Conservation (phyloP, 2,888 invertebrate species). For the Nephrotoma appendiculata region DNA sequence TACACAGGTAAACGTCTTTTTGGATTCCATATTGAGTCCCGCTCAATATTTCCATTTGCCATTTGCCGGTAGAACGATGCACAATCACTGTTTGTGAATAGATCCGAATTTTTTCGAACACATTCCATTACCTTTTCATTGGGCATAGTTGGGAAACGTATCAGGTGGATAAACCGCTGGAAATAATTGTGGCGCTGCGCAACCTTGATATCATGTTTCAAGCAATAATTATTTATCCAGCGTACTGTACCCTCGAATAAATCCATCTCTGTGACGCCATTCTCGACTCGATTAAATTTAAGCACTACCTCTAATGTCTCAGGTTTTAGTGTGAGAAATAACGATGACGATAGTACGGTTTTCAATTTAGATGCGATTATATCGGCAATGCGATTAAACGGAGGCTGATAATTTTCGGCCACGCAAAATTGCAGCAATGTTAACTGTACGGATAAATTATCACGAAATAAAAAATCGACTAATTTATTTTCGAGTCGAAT, state of each 20-base stretch:
- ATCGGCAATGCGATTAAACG: neutral
- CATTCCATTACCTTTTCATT: neutral
- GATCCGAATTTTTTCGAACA: neutral
- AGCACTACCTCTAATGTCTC: neutral
- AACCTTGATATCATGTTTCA: neutral
- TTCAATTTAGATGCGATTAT: neutral
- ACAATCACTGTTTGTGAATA: neutral
- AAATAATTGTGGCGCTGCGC: neutral
- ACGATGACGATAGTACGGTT: neutral
- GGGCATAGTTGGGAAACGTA: neutral
- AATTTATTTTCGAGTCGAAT: neutral
- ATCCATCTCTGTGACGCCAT: neutral
- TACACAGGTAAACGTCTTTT: neutral
- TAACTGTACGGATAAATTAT: neutral
- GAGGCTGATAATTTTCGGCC: neutral
- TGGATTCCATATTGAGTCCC: neutral
- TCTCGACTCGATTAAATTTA: neutral
- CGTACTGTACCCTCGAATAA: neutral
- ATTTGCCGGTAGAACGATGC: neutral
- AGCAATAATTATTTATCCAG: neutral
- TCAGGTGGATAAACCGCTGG: neutral
- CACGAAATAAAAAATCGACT: neutral
- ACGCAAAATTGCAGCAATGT: neutral
- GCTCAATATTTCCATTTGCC: neutral
- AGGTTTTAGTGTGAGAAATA: neutral